These are phyloP conservation scores for Uloborus diversus DNA, from an alignment of 1,140 invertebrate species.

Conservation along the genomic window DNA sequence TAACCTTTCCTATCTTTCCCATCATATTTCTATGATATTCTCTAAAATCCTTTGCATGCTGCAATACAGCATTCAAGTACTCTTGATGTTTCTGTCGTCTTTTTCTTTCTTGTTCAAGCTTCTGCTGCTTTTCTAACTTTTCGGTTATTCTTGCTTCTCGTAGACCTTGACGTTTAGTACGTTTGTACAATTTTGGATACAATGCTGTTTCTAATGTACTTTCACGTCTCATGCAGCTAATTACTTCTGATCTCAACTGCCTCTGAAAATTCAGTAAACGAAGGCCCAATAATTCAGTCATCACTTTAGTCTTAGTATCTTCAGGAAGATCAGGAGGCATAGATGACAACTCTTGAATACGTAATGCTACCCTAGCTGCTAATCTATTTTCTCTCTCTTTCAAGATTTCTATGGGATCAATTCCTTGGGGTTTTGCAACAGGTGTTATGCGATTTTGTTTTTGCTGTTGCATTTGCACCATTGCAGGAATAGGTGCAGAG, in stretches of 20 bases:
- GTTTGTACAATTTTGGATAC: slow-evolving; percentile 96
- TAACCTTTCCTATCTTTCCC: slow-evolving; percentile 85
- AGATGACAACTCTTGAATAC: slow-evolving; percentile 83
- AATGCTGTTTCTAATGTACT: slow-evolving; percentile 96
- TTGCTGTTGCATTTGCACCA: slow-evolving; percentile 57
- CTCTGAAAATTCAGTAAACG: slow-evolving; percentile 94
- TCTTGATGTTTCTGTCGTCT: slow-evolving; percentile 90
- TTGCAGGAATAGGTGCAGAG: slow-evolving; percentile 38
- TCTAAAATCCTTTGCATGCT: slow-evolving; percentile 97
- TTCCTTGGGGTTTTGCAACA: slow-evolving; percentile 85
- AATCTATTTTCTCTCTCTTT: slow-evolving; percentile 89
- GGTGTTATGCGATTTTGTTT: slow-evolving; percentile 78
- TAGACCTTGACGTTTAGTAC: slow-evolving; percentile 92
- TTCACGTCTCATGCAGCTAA: slow-evolving; percentile 88
- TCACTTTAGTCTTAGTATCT: slow-evolving; percentile 89
- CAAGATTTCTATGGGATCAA: slow-evolving; percentile 91
- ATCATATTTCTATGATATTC: slow-evolving; percentile 92
- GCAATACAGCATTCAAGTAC: slow-evolving; percentile 92
- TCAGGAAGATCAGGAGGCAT: slow-evolving; percentile 90
- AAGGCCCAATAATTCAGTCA: slow-evolving; percentile 92
- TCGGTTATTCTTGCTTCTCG: slow-evolving; percentile 96
- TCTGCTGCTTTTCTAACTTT: slow-evolving; percentile 98
- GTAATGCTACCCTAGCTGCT: slow-evolving; percentile 80
- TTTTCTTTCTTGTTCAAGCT: slow-evolving; percentile 95
- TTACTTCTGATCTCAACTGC: slow-evolving; percentile 75